Base-by-base conservation (phyloP, 64 coral and sea anemone genomes). In the Actinia tenebrosa region DNA sequence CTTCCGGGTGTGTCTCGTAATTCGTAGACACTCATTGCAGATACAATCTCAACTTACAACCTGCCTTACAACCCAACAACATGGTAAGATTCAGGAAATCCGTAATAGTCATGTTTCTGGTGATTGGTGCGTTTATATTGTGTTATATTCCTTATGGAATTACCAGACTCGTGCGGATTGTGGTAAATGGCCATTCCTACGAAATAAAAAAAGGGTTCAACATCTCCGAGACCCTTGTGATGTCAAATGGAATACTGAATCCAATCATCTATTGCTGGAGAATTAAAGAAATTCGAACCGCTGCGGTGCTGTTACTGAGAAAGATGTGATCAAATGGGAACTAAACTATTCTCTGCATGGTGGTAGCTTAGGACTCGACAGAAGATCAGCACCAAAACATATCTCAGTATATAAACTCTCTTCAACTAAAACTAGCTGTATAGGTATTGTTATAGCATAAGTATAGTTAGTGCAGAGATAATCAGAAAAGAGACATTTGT, bases 221-320 rank as follows among this genome's bases (percentile, higher is more conserved):
- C 44, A 53, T 81, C 45, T 50, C 79, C 14, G 79, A 81, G 16
- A 81, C 50, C 15, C 7, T 53, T 53, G 45, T 45, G 17, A 45
- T 81, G 44, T 4, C 53, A 20, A 81, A 81, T 23, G 50, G 79
- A 47, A 10, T 81, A 47, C 2, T 81, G 15, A 81, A 81, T 81
- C 79, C 79, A 3, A 81, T 81, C 16, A 81, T 81, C 9, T 81
- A 81, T 22, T 81, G 50, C 79, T 81, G 79, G 79, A 81, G 79
- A 81, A 50, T 81, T 23, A 20, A 45, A 50, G 79, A 10, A 2
- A 45, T 81, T 53, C 79, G 79, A 5, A 23, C 10, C 16, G 79
- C 79, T 81, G 44, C 44, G 45, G 17, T 50, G 44, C 16, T 20
- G 16, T 50, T 81, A 20, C 16, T 81, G 27, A 16, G 45, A 1